Conservation (phyloP, 2,113 vertebrate species). For the Ophiodon elongatus region DNA sequence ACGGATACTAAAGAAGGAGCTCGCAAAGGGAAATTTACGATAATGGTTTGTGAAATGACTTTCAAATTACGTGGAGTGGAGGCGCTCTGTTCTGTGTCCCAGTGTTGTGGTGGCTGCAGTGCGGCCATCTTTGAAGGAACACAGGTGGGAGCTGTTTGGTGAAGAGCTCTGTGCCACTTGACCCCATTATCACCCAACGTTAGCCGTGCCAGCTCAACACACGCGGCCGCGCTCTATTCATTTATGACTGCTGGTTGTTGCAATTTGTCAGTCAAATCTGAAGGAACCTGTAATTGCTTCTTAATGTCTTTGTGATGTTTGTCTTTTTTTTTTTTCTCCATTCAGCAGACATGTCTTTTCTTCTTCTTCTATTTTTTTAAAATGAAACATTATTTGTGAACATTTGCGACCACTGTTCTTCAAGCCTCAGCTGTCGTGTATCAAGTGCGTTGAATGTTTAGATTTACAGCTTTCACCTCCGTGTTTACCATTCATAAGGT, state of each 20-base stretch:
- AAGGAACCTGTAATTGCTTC: slow-evolving; percentile 23
- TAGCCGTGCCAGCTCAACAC: slow-evolving; percentile 24
- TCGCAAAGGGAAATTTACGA: slow-evolving; percentile 66
- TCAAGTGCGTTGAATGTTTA: slow-evolving; percentile 43
- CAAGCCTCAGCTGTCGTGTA: slow-evolving; percentile 20
- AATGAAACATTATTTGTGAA: not conserved
- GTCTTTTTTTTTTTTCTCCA: not conserved
- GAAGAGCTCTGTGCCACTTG: slow-evolving; percentile 53
- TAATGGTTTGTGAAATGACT: slow-evolving; percentile 78
- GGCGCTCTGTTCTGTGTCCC: slow-evolving; percentile 72
- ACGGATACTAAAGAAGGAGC: slow-evolving; percentile 66
- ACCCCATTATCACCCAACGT: slow-evolving; percentile 57
- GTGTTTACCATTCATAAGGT: slow-evolving; percentile 34
- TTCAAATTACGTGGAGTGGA: slow-evolving; percentile 68
- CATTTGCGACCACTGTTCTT: not conserved
- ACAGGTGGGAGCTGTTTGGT: slow-evolving; percentile 73
- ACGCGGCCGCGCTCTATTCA: slow-evolving; percentile 16
- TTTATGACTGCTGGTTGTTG: slow-evolving; percentile 12
- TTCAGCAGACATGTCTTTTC: not conserved
- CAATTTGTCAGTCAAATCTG: slow-evolving; percentile 28
- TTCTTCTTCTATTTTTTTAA: slow-evolving; percentile 1
- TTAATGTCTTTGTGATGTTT: slow-evolving; percentile 8
- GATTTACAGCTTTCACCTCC: slow-evolving; percentile 41
- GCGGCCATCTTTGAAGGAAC: slow-evolving; percentile 40
- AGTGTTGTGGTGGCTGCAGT: slow-evolving; percentile 37